Base-by-base conservation (phyloP, 2,888 invertebrate genomes). In the Tridacna crocea region DNA sequence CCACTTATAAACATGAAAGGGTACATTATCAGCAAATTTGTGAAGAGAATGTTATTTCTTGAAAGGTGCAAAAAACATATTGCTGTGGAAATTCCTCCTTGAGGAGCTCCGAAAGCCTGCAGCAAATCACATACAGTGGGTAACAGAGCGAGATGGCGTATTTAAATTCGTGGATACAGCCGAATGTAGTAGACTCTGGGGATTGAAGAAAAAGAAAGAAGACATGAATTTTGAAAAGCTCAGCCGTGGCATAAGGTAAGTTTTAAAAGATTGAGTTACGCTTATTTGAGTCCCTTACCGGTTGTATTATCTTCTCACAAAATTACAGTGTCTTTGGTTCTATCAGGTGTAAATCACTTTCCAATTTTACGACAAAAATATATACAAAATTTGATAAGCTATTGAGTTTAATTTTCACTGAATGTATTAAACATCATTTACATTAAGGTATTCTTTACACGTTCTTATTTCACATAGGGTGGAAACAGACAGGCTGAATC, bases 171-270 rank as follows among this genome's bases (percentile, higher is more conserved):
- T 90, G 4, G 90, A 91, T 80, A 91, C 91, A 0, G 79, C 85
- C 12, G 88, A 88, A 72, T 80, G 88, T 55, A 90, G 90, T 80
- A 80, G 79, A 22, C 81, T 88, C 58, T 91, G 91, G 91, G 91
- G 91, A 3, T 51, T 79, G 66, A 88, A 86, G 80, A 91, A 91
- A 75, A 86, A 88, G 74, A 91, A 90, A 76, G 79, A 82, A 6
- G 91, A 91, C 78, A 91, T 91, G 91, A 91, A 90, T 75, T 91
- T 91, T 48, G 91, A 91, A 78, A 91, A 91, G 55, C 89, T 91
- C n/a, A 91, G 91, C 51, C 80, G 91, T 0, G 91, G 90, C 61
- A 91, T 91, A 24, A 87, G 91, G 91, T 91, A 77, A 24, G 70
- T 55, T 1, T 8, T 36, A 4, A 36, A 19, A n/a, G 58, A 17